Conservation (phyloP, 2,797 vertebrate genomes). For the Philypnodon macrostomus region DNA sequence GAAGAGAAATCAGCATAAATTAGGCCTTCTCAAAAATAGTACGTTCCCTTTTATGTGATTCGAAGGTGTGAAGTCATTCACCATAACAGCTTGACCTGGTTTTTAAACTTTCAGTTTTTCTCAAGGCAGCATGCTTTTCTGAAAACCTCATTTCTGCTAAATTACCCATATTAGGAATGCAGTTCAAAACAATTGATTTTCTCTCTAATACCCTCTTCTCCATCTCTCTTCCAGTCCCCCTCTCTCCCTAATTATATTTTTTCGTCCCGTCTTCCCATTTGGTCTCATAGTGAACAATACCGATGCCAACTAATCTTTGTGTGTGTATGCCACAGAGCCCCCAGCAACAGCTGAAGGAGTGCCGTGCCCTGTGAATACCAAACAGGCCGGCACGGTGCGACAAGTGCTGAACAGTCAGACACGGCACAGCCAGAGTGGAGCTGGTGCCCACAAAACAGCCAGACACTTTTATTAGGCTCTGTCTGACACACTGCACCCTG, state of each 20-base stretch:
- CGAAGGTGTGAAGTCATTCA: constrained; percentile 47
- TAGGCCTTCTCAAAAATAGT: constrained; percentile 15
- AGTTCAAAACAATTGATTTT: constrained; percentile 73
- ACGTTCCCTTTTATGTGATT: constrained; percentile 29
- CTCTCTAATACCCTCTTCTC: constrained; percentile 50
- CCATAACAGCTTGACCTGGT: constrained; percentile 56
- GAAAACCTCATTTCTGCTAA: constrained; percentile 72
- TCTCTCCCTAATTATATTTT: constrained; percentile 71
- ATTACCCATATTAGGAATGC: constrained; percentile 71
- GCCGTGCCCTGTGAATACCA: constrained; percentile 78
- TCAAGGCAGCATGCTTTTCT: constrained; percentile 61
- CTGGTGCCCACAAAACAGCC: constrained; percentile 88
- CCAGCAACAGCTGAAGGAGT: constrained; percentile 83
- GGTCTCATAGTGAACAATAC: constrained; percentile 76
- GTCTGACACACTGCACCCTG: constrained; percentile 85
- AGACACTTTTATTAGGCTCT: constrained; percentile 96
- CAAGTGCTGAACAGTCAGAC: constrained; percentile 87
- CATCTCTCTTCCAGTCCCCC: constrained; percentile 46
- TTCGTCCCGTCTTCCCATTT: constrained; percentile 54
- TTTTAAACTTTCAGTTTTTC: constrained; percentile 58
- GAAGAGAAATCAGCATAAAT: constrained; percentile 37
- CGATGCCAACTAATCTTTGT: constrained; percentile 85
- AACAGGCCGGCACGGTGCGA: constrained; percentile 84
- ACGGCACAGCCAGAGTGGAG: constrained; percentile 83
- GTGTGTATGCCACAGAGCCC: constrained; percentile 80